Evolutionary conservation across 2,888 invertebrate genomes (phyloP).

Genomic region (Torymus aiolomorphi): DNA sequence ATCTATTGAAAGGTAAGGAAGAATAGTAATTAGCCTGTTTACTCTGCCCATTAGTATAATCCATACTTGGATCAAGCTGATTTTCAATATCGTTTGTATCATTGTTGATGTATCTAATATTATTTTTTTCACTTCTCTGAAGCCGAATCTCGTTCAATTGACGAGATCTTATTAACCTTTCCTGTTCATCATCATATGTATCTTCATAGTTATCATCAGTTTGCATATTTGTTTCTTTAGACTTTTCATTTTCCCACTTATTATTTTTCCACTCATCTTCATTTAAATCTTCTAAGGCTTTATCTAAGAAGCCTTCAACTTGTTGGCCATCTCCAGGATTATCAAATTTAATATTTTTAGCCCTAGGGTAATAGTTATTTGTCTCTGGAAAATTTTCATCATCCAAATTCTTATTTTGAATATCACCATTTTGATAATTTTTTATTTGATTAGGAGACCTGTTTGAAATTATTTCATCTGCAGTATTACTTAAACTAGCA

Average conservation of each 20-base stretch:
- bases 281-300: conserved; percentile 55
- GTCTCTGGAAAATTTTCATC: conserved; percentile 51
- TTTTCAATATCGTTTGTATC: conserved; percentile 57
- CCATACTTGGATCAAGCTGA: conserved; percentile 65
- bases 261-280: conserved; percentile 61
- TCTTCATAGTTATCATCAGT: conserved; percentile 63
- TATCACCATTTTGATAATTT: conserved; percentile 52
- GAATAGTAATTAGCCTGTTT: conserved; percentile 60
- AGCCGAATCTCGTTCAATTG: conserved; percentile 65
- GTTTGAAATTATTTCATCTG: conserved; percentile 63
- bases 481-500: conserved; percentile 68
- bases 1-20: conserved; percentile 45
- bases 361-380: conserved; percentile 54
- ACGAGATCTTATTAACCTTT: conserved; percentile 50
- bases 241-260: conserved; percentile 60
- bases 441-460: conserved; percentile 61
- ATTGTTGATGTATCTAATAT: conserved; percentile 55
- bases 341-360: conserved; percentile 47
- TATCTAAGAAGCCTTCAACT: conserved; percentile 46
- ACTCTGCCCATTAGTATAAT: conserved; percentile 66
- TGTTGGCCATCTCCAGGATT: conserved; percentile 46
- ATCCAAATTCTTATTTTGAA: conserved; percentile 56
- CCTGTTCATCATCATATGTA: conserved; percentile 62
- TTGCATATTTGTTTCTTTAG: conserved; percentile 39
- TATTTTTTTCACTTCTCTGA: conserved; percentile 63